phyloP scores from a whole-genome alignment of 2,888 invertebrate species.

The Tryphoninae sp. region DNA sequence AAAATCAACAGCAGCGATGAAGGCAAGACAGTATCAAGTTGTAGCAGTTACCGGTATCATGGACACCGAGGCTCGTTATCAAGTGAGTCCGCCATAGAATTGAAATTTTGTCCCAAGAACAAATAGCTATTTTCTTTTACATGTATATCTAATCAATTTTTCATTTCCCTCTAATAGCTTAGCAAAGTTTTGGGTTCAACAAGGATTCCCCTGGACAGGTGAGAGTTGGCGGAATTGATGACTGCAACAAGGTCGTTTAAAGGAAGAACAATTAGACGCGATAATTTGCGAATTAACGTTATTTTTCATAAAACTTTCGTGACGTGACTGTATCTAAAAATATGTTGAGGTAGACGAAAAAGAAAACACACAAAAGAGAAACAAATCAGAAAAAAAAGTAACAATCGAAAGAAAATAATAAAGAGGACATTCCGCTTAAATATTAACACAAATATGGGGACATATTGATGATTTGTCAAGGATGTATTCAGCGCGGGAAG shows the following conservation, averaged over 20 bases:
- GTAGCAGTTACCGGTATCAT: conserved; percentile 90
- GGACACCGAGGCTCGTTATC: conserved; percentile 88
- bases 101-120: not conserved
- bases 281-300: conserved; percentile 26
- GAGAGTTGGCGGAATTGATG: conserved; percentile 79
- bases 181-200: conserved; percentile 90
- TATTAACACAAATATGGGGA: conserved; percentile 11
- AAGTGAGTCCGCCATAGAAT: conserved; percentile 82
- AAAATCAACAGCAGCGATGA: conserved; percentile 89
- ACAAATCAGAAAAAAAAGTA: not conserved
- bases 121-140: conserved; percentile 31
- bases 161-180: conserved; percentile 84
- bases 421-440: conserved; percentile 30
- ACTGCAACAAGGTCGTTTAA: conserved; percentile 40
- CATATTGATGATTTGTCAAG: not conserved
- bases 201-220: conserved; percentile 89
- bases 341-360: conserved; percentile 32
- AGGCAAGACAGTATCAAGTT: conserved; percentile 93
- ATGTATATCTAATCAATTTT: conserved; percentile 14
- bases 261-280: conserved; percentile 37
- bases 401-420: conserved; percentile 20
- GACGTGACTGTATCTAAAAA: conserved; percentile 58
- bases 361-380: not conserved
- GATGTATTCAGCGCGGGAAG: conserved; percentile 18
- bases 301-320: conserved; percentile 48